Conservation (phyloP, 2,113 vertebrate species). For the Xiphophorus couchianus region DNA sequence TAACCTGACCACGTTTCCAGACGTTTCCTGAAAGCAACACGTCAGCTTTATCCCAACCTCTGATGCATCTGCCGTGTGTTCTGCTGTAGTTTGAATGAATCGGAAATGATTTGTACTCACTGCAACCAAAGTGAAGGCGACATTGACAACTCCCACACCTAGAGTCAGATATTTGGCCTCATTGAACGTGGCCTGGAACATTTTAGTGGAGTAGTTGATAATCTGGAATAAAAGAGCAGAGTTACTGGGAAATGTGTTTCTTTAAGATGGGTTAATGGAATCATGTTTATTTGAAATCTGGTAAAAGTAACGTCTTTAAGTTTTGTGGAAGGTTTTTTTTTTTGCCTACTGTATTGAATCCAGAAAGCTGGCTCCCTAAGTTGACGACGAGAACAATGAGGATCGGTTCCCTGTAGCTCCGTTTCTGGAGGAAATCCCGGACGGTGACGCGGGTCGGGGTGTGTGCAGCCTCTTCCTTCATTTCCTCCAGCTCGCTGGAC, state of each 20-base stretch:
- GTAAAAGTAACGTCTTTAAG: background rate
- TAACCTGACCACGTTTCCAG: too few relatives aligned
- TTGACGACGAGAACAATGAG: conserved; percentile 71
- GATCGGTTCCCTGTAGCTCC: conserved; percentile 72
- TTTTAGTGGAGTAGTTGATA: conserved; percentile 79
- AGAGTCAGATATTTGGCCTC: conserved; percentile 74
- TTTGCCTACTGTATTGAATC: conserved; percentile 71
- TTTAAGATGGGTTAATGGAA: too few relatives aligned
- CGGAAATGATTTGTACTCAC: conserved; percentile 49
- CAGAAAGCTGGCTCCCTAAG: conserved; percentile 72
- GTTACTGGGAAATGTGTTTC: too few relatives aligned
- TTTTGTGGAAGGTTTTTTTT: background rate
- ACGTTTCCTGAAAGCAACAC: background rate
- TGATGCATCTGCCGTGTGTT: background rate
- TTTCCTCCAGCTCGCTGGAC: conserved; percentile 70
- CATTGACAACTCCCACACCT: conserved; percentile 70
- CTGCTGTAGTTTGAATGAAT: background rate
- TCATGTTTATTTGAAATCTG: background rate
- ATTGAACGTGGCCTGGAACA: conserved; percentile 70
- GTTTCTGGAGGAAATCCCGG: conserved; percentile 72
- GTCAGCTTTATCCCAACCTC: background rate
- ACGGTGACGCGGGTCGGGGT: conserved; percentile 68
- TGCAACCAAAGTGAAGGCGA: conserved; percentile 76
- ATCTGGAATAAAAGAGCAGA: conserved; percentile 62
- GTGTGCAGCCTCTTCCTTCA: conserved; percentile 73